Base-by-base conservation (phyloP, 2,113 vertebrate species). In the Cervus canadensis region DNA sequence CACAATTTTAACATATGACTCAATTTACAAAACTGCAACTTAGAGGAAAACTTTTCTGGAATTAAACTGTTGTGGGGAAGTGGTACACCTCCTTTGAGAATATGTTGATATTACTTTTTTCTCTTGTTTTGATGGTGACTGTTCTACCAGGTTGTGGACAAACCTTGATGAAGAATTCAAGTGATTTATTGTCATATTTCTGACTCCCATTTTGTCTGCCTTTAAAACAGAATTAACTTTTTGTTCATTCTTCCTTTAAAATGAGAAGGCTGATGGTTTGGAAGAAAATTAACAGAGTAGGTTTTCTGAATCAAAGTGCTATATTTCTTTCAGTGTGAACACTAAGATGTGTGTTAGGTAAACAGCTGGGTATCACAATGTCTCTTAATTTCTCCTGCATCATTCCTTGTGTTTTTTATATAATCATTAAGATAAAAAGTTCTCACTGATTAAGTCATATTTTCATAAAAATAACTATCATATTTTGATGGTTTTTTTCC, bases 401-500 rank as follows among this genome's bases (percentile, higher is more conserved):
- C 17, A 62, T n/a, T 91, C 9, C 3, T 52, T 90, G 19, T 78
- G 11, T 25, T 52, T 84, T 59, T 92, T 15, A 59, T 89, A 6
- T 2, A 92, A 45, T 76, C 56, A 87, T 52, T 91, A 89, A 64
- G 45, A 60, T 57, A 45, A 78, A 86, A 67, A n/a, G 0, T 43
- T 97, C 52, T 78, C 71, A 26, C 28, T 85, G 19, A 85, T 40
- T 90, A 56, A 64, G 9, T 3, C 13, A 33, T 76, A 2, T n/a
- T 96, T 95, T 91, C 1, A 21, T 87, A 87, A 82, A 33, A 10
- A 62, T 28, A 64, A 52, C 5, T 64, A 16, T 45, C 48, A 62
- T 28, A 62, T 86, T 90, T 88, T 59, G 56, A 33, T n/a, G 71
- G 9, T 48, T 43, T 74, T 74, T 95, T 93, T 74, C 23, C 67